A percentile compares a stretch with the other conserved stretches of the same genome.
Evolutionary conservation across 1,140 invertebrate species (phyloP).

Genomic region (Arion vulgaris): DNA sequence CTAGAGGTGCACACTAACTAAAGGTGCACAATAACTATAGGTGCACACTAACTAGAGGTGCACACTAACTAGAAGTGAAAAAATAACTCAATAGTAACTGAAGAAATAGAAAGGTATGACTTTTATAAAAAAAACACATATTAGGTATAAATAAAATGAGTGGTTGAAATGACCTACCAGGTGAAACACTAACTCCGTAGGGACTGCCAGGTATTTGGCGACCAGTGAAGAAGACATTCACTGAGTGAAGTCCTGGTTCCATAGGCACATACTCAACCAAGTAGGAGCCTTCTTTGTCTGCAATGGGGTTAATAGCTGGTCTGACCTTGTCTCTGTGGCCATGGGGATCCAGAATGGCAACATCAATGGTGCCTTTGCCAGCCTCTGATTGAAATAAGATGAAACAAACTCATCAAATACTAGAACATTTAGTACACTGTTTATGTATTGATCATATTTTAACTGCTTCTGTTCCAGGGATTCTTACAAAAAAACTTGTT

Average conservation of each 20-base stretch:
- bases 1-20: too few species aligned
- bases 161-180: conserved; percentile 51
- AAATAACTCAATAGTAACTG: too few species aligned
- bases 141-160: not conserved
- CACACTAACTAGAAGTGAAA: too few species aligned
- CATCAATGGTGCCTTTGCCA: conserved; percentile 87
- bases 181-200: conserved; percentile 81
- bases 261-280: conserved; percentile 87
- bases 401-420: too few species aligned
- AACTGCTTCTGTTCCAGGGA: too few species aligned
- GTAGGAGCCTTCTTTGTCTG: conserved; percentile 75
- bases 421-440: too few species aligned
- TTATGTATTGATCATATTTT: too few species aligned
- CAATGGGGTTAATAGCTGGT: conserved; percentile 62
- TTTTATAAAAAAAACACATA: too few species aligned
- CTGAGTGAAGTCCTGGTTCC: conserved; percentile 84
- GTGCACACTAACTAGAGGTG: too few species aligned
- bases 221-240: conserved; percentile 92
- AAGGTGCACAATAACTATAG: too few species aligned
- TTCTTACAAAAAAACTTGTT: too few species aligned
- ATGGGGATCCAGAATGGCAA: conserved; percentile 86
- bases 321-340: conserved; percentile 84
- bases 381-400: conserved; percentile 77
- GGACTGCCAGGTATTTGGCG: conserved; percentile 85
- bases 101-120: too few species aligned